Percentiles rank a stretch among this genome's conserved stretches.
phyloP scores from a whole-genome alignment of 2,888 invertebrate species.

The Atrina japonica region DNA sequence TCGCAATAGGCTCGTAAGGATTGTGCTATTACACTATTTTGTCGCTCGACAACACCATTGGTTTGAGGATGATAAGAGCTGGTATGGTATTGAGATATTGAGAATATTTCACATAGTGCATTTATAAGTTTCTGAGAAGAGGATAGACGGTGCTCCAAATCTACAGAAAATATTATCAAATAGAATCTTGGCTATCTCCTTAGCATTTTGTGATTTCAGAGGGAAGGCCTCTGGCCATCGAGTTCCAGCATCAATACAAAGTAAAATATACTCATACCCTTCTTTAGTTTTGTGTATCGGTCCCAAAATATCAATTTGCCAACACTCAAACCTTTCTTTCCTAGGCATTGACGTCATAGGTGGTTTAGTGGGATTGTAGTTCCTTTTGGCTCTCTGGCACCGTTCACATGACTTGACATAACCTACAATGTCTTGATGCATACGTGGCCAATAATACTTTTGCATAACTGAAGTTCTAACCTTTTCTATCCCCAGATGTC shows the following conservation, averaged over 20 bases:
- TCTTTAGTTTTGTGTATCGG: conserved; percentile 23
- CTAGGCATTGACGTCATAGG: conserved; percentile 17
- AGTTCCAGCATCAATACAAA: conserved; percentile 23
- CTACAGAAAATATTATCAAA: conserved; percentile 17
- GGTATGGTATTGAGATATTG: conserved; percentile 2
- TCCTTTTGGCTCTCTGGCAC: conserved; percentile 28
- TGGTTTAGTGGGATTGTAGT: conserved; percentile 1
- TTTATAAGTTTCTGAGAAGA: conserved; percentile 26
- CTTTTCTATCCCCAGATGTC: too few relatives aligned
- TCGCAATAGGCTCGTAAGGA: conserved; percentile 21
- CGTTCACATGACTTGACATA: conserved; percentile 19
- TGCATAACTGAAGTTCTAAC: conserved; percentile 13
- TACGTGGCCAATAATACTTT: conserved; percentile 41
- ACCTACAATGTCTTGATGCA: conserved; percentile 37
- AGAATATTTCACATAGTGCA: conserved; percentile 26
- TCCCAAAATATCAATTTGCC: conserved; percentile 33
- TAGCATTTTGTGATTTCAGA: conserved; percentile 16
- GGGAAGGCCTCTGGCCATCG: conserved; percentile 32
- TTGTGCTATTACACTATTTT: conserved; percentile 12
- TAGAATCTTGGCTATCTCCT: conserved; percentile 24
- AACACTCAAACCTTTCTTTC: conserved; percentile 10
- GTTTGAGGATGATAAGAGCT: conserved; percentile 27
- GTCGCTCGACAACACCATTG: conserved; percentile 18
- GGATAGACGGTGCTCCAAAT: conserved; percentile 4
- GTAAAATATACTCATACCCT: conserved; percentile 21